phyloP scores from a whole-genome alignment of 2,888 invertebrate species.

The Microplitis deprimator region DNA sequence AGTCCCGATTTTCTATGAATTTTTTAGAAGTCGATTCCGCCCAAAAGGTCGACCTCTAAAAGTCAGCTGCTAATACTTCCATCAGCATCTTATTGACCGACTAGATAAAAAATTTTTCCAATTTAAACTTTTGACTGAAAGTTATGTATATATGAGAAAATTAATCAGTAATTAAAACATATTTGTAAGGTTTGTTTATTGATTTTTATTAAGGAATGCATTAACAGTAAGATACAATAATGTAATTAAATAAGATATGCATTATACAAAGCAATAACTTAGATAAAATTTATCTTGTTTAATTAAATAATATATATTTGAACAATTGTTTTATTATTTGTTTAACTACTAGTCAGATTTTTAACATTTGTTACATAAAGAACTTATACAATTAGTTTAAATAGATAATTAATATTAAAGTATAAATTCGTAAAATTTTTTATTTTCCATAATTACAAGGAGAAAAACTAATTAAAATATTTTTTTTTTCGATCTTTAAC shows the following conservation, averaged over 20 bases:
- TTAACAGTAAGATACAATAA: slow-evolving; percentile 2
- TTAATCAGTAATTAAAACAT: neutral
- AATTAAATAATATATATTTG: slow-evolving; percentile 50
- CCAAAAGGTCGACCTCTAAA: too few species aligned
- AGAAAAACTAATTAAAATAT: neutral
- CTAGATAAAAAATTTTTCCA: neutral
- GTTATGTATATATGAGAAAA: neutral
- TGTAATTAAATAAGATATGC: slow-evolving; percentile 70
- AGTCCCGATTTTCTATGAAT: too few species aligned
- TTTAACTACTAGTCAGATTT: neutral
- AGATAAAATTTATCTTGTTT: slow-evolving; percentile 62
- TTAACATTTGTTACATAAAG: neutral
- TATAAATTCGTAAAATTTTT: neutral
- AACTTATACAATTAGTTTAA: neutral
- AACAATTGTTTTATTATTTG: slow-evolving; percentile 4
- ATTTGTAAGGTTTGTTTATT: neutral
- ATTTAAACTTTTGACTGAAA: neutral
- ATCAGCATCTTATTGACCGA: too few species aligned
- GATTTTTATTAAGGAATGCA: slow-evolving; percentile 10
- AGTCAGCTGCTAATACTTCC: too few species aligned
- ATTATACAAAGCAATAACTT: slow-evolving; percentile 72
- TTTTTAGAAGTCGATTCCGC: too few species aligned
- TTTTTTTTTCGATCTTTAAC: neutral
- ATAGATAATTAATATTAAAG: neutral
- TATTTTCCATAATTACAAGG: neutral